A percentile compares a stretch with the other conserved stretches of the same genome.
Evolutionary conservation across 2,113 vertebrate species (phyloP).

Genomic region (Polypterus bichir): DNA sequence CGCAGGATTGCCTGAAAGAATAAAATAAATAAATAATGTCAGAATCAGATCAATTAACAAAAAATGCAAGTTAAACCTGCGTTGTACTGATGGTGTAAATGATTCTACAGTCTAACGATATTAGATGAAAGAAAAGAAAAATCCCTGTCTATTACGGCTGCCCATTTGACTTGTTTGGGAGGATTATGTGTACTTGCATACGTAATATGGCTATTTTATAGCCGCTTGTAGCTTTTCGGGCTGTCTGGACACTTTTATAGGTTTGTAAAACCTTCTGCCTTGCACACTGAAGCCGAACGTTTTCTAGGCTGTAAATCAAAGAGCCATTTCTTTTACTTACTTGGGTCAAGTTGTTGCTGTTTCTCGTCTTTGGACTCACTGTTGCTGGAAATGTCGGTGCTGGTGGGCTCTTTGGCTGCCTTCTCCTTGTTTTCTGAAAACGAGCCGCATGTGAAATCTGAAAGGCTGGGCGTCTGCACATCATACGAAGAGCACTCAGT

Average conservation of each 20-base stretch:
- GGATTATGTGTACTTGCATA: slow-evolving; percentile 19
- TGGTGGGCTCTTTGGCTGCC: slow-evolving; percentile 40
- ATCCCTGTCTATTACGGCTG: too few relatives aligned
- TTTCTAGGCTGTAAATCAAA: slow-evolving; percentile 89
- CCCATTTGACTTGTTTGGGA: too few relatives aligned
- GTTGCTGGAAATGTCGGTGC: slow-evolving; percentile 71
- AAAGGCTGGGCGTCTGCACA: slow-evolving; percentile 56
- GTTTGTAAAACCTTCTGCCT: slow-evolving; percentile 98
- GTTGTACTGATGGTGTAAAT: too few relatives aligned
- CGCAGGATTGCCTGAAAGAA: slow-evolving; percentile 77
- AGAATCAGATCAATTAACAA: neutral
- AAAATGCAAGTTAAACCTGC: too few relatives aligned
- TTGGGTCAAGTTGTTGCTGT: slow-evolving; percentile 92
- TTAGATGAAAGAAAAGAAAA: too few relatives aligned
- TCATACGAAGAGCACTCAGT: slow-evolving; percentile 64
- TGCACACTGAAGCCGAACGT: slow-evolving; percentile 89
- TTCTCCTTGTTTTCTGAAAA: slow-evolving; percentile 67
- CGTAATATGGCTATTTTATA: slow-evolving; percentile 53
- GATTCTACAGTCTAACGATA: too few relatives aligned
- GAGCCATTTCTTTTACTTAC: slow-evolving; percentile 87
- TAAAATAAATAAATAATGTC: slow-evolving; percentile 16
- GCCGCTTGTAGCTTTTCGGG: slow-evolving; percentile 60
- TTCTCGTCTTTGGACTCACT: slow-evolving; percentile 87
- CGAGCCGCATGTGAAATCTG: slow-evolving; percentile 61
- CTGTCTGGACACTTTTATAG: slow-evolving; percentile 97